Evolutionary conservation across 2,797 vertebrate genomes (phyloP).

Genomic region (Lacerta agilis): DNA sequence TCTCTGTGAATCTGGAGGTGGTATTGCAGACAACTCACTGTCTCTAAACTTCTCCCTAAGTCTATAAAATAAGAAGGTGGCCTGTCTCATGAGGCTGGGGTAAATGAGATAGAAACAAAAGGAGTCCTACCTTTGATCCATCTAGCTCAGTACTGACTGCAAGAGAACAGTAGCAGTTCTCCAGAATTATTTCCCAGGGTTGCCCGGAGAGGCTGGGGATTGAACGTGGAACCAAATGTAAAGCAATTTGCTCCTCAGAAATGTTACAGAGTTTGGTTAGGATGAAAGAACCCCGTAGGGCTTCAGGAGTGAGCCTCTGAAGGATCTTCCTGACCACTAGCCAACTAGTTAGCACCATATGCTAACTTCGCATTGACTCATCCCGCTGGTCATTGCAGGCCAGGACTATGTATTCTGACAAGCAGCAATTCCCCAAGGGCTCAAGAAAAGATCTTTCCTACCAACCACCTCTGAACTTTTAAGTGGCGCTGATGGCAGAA

Average conservation of each 20-base stretch:
- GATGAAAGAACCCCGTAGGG: neutral
- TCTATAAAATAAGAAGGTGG: neutral
- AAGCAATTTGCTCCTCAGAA: neutral
- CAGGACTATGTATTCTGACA: neutral
- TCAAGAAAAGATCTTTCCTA: neutral
- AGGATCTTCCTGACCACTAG: neutral
- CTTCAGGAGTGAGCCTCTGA: neutral
- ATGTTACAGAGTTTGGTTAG: neutral
- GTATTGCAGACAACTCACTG: neutral
- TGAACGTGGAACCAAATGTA: neutral
- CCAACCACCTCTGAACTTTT: neutral
- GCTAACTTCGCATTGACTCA: neutral
- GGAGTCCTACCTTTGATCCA: too few species aligned
- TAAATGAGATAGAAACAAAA: neutral
- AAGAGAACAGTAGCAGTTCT: too few species aligned
- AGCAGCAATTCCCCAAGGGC: neutral
- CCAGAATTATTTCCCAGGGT: too few species aligned
- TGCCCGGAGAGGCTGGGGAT: too few species aligned
- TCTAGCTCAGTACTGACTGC: too few species aligned
- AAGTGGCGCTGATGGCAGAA: neutral
- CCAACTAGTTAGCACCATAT: too few species aligned
- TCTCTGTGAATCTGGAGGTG: neutral
- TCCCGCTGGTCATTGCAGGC: neutral
- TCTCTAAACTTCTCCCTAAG: neutral
- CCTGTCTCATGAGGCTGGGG: too few species aligned